Evolutionary conservation across 1,140 invertebrate species (phyloP).

Genomic region (Apis florea): DNA sequence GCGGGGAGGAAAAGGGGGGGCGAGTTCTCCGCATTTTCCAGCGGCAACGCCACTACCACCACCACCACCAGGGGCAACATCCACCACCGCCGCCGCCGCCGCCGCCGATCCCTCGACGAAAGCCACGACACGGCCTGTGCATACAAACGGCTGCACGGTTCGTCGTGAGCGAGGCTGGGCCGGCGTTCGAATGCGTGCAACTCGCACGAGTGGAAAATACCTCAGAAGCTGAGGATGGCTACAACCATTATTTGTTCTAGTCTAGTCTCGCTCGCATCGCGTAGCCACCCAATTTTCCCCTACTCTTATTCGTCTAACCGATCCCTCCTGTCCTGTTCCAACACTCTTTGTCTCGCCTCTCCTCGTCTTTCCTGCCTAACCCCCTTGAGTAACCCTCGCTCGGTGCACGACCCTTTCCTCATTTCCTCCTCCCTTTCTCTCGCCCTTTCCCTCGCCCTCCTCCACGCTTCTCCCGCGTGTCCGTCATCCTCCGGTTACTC

Average conservation of each 20-base stretch:
- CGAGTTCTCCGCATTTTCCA: not conserved
- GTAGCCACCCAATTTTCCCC: constrained; percentile 68
- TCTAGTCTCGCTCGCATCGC: constrained; percentile 71
- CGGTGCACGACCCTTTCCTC: constrained; percentile 52
- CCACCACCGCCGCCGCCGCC: not conserved
- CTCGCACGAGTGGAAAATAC: constrained; percentile 71
- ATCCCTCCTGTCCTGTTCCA: constrained; percentile 31
- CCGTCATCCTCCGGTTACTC: constrained; percentile 47
- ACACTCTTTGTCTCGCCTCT: constrained; percentile 40
- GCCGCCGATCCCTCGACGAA: constrained; percentile 27
- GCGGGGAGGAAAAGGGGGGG: not conserved
- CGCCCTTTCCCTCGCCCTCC: not conserved
- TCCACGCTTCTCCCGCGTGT: constrained; percentile 27
- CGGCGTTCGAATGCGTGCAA: constrained; percentile 53
- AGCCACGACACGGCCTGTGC: constrained; percentile 51
- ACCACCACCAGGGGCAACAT: not conserved
- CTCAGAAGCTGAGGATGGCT: constrained; percentile 75
- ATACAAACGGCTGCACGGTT: constrained; percentile 39
- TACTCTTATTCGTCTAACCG: not conserved
- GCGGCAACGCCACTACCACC: constrained; percentile 21
- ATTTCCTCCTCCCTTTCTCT: constrained; percentile 37
- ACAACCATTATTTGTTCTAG: constrained; percentile 79
- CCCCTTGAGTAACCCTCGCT: constrained; percentile 41
- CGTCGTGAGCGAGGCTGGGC: constrained; percentile 30
- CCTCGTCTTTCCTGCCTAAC: constrained; percentile 19